Base-by-base conservation (phyloP, 2,888 invertebrate genomes). In the Eulithis testata region DNA sequence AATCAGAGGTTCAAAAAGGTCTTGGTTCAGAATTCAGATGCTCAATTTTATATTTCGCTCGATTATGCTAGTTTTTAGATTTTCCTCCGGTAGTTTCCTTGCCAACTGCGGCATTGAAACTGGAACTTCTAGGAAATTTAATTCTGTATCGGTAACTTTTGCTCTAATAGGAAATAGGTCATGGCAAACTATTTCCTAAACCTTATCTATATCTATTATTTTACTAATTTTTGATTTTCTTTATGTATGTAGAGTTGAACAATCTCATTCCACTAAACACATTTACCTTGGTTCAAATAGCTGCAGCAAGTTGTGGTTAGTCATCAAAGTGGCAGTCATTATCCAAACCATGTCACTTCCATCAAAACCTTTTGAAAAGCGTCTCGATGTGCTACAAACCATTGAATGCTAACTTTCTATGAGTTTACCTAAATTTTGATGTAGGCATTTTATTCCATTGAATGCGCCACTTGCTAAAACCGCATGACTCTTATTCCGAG, bases 341-440 rank as follows among this genome's bases (percentile, higher is more conserved):
- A 64, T 64, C 54, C 55, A 54, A 64, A 59, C 54, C 44, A 59
- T 59, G 59, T 50, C 57, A 58, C 52, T 40, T 57, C 52, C 44
- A 58, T 57, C 44, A 52, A 14, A 57, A 78, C 83, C 82, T 83
- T 86, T 85, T 84, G 78, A 76, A 69, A 74, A 82, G 76, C 73
- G 61, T 63, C 40, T 78, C 55, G 61, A 54, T 82, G 76, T 73
- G 76, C 76, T 78, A 74, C 75, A 76, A 76, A 78, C 76, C 73
- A 79, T 79, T 77, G 76, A 79, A 81, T 80, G 75, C 78, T 78
- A 78, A 80, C 84, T 83, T 84, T 84, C 83, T 86, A 83, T 80
- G 80, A 82, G 77, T 82, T 82, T 84, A 81, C 74, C 76, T 74
- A 79, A 76, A 80, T 72, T 74, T 80, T 85, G 81, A 83, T 85